Base-by-base conservation (phyloP, 1,140 invertebrate species). In the Diuraphis noxia region DNA sequence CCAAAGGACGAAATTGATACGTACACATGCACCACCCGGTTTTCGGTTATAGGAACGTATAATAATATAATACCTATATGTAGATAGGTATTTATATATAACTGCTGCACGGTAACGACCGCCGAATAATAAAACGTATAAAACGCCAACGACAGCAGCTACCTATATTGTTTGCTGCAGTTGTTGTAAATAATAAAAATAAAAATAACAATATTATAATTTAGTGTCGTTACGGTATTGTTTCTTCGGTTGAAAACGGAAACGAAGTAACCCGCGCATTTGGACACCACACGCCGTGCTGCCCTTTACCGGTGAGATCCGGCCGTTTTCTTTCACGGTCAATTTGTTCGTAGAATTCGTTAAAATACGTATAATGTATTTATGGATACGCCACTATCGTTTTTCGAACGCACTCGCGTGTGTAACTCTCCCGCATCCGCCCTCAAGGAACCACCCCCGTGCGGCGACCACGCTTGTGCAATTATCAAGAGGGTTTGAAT, bases 301-400 rank as follows among this genome's bases (percentile, higher is more conserved):
- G 82, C 13, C 82, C 82, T 30, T 43, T 41, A 84, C 79, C 82
- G 41, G 5, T n/a, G 56, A 72, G 56, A 72, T 72, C 56, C 56
- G n/a, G 13, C 17, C 56, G 81, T 49, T 86, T 56, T 34, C 85
- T 87, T 87, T 87, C 85, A 56, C 49, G 85, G 85, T 87, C 85
- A 56, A 87, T 87, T 87, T 56, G 85, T 87, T 36, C n/a, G 36
- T 10, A 52, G n/a, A 52, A 21, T 38, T 86, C 43, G 84, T 86
- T 86, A 85, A 21, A 40, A 38, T 41, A n/a, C n/a, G n/a, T n/a
- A n/a, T n/a, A 85, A 34, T 43, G 41, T 46, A 43, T 85, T 17
- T 46, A 82, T 30, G 9, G 23, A 1, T 30, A 82, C 38, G 25
- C 81, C 13, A 72, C 56, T 72, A 72, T 72, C 84, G 43, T 86